A percentile compares a stretch with the other conserved stretches of the same genome.
These are phyloP conservation scores for Coracias cyanogaster DNA, from an alignment of 2,797 vertebrate genomes.

Conservation along the genomic window DNA sequence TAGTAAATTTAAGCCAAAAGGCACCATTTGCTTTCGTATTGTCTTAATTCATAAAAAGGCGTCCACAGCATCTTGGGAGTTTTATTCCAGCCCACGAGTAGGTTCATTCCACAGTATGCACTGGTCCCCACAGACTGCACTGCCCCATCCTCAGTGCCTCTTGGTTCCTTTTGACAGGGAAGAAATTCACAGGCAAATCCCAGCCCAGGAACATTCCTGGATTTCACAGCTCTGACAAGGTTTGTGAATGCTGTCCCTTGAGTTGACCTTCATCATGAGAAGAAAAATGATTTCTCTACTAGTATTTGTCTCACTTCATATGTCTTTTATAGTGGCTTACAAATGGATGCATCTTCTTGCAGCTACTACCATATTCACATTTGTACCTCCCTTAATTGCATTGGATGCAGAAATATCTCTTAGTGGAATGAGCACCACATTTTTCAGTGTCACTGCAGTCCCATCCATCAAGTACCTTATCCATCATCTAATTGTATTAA, in stretches of 20 bases:
- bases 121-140: rapidly evolving
- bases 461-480: conserved; percentile 34
- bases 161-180: not conserved
- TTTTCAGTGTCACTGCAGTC: conserved; percentile 41
- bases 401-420: conserved; percentile 10
- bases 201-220: not conserved
- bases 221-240: not conserved
- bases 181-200: not conserved
- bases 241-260: not conserved
- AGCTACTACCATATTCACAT: not conserved
- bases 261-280: not conserved
- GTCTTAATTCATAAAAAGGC: not conserved
- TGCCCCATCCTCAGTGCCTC: not conserved
- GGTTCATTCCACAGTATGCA: not conserved
- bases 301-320: not conserved
- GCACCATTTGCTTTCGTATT: not conserved
- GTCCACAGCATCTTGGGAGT: not conserved
- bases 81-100: not conserved
- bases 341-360: not conserved
- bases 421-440: conserved; percentile 2
- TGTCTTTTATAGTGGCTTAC: not conserved
- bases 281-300: not conserved
- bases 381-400: conserved; percentile 11
- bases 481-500: conserved; percentile 34
- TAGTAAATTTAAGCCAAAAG: not conserved